A percentile compares a stretch with the other conserved stretches of the same genome.
These are phyloP conservation scores for Alectura lathami DNA, from an alignment of 2,113 vertebrate genomes.

Conservation along the genomic window DNA sequence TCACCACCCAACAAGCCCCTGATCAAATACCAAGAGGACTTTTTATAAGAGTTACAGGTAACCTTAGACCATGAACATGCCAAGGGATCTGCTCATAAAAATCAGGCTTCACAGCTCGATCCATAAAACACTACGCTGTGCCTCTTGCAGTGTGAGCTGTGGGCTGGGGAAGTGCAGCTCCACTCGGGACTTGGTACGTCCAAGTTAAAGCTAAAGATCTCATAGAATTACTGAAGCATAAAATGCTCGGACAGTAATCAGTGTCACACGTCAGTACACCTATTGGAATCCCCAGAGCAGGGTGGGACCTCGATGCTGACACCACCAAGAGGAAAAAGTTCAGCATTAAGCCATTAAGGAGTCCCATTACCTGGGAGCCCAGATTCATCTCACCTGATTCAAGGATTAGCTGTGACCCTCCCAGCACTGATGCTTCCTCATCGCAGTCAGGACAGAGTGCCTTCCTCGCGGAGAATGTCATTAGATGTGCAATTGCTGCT, in stretches of 20 bases:
- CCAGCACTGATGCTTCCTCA: background rate
- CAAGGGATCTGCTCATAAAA: background rate
- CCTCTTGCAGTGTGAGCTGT: background rate
- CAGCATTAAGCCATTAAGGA: background rate
- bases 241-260: background rate
- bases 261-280: background rate
- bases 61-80: background rate
- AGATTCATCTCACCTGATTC: background rate
- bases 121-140: background rate
- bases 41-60: background rate
- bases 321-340: background rate
- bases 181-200: background rate
- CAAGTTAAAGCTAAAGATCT: background rate
- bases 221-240: background rate
- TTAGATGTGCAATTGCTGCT: constrained; percentile 24
- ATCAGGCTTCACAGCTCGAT: background rate
- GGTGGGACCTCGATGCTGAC: background rate
- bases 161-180: background rate
- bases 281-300: background rate
- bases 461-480: constrained; percentile 13
- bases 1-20: background rate
- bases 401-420: background rate
- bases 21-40: background rate
- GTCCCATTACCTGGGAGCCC: background rate
- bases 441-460: background rate